Percentiles rank a stretch among this genome's conserved stretches.
phyloP scores from a whole-genome alignment of 2,888 invertebrate species.

The Drosophila ezoana region DNA sequence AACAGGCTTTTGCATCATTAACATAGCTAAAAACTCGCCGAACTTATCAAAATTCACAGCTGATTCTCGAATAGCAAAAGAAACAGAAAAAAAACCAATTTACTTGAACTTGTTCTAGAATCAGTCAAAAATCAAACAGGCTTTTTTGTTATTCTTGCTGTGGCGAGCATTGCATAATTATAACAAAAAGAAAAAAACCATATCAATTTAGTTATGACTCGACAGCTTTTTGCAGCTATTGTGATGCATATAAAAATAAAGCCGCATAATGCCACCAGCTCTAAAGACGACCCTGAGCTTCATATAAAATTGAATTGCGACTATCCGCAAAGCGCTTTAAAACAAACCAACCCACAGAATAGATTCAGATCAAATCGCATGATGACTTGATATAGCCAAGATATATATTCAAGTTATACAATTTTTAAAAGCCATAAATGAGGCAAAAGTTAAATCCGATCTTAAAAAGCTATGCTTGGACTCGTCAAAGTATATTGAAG shows the following conservation, averaged over 20 bases:
- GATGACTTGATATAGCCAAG: no score
- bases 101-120: conserved; percentile 56
- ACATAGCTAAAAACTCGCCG: conserved; percentile 1
- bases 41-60: conserved; percentile 18
- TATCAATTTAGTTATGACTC: conserved; percentile 40
- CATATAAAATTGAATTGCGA: background rate
- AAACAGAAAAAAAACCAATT: conserved; percentile 2
- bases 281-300: conserved; percentile 20
- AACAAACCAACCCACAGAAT: no score
- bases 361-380: no score
- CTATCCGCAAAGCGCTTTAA: background rate
- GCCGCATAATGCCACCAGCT: conserved; percentile 8
- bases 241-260: conserved; percentile 1
- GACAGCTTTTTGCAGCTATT: conserved; percentile 18
- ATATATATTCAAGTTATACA: background rate
- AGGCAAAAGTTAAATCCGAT: no score
- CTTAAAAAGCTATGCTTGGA: no score
- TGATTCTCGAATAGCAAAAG: background rate
- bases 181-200: conserved; percentile 14
- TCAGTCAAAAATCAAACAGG: conserved; percentile 21
- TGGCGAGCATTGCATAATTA: conserved; percentile 49
- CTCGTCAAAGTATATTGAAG: no score
- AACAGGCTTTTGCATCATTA: conserved; percentile 19
- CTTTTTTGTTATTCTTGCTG: conserved; percentile 8
- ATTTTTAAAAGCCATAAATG: background rate